These are phyloP conservation scores for Scaptodrosophila lebanonensis DNA, from an alignment of 1,140 invertebrate species.

Conservation along the genomic window DNA sequence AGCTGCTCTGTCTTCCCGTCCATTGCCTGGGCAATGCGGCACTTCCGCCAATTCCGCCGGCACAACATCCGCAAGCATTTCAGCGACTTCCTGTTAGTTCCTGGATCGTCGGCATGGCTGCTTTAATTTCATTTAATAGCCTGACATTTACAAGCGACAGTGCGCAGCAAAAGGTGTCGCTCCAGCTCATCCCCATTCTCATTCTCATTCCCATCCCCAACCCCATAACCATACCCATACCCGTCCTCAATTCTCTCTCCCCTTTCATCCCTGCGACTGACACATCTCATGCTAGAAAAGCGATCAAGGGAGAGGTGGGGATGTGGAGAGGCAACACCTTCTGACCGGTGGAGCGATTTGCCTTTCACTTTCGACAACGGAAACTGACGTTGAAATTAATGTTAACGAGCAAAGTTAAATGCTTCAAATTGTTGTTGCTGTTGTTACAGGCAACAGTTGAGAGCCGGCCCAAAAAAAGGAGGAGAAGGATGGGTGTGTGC, in stretches of 20 bases:
- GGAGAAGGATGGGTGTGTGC: no score
- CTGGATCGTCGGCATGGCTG: background rate
- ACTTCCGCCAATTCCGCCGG: constrained; percentile 34
- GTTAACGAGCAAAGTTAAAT: constrained; percentile 55
- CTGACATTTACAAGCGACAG: background rate
- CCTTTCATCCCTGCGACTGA: no score
- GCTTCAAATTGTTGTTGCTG: constrained; percentile 43
- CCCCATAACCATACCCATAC: background rate
- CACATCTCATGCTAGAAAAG: background rate
- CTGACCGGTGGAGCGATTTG: constrained; percentile 2
- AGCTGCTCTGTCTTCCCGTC: no score
- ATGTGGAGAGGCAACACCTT: constrained; percentile 25
- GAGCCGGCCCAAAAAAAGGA: background rate
- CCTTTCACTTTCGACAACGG: constrained; percentile 2
- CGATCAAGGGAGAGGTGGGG: background rate
- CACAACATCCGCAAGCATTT: constrained; percentile 52
- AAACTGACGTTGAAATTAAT: constrained; percentile 49
- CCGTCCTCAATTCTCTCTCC: no score
- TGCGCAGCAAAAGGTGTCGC: background rate
- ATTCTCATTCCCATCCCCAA: constrained; percentile 23
- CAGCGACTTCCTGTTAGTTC: constrained; percentile 38
- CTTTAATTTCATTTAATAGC: background rate
- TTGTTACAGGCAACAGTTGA: constrained; percentile 11
- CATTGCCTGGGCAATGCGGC: constrained; percentile 25
- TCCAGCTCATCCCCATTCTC: constrained; percentile 38